Base-by-base conservation (phyloP, 2,888 invertebrate species). In the Elegia similella region DNA sequence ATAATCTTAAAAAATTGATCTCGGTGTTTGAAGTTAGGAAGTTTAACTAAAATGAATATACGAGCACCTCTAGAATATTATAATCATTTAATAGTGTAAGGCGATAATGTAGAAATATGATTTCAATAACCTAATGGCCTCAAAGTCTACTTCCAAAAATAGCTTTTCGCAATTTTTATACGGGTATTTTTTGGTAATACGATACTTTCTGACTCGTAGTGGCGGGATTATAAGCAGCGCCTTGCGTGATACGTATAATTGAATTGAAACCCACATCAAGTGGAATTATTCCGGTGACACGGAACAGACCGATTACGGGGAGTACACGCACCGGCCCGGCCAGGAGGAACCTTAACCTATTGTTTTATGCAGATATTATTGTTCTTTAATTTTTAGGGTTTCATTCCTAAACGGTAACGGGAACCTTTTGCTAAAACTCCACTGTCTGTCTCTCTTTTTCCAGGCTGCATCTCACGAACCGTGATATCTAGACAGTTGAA, bases 191-290 rank as follows among this genome's bases (percentile, higher is more conserved):
- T 43, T 16, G 38, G 48, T 48, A 43, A 48, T 55, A 52, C 46
- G 44, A 47, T 58, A 56, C 54, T 59, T 60, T 62, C 59, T 58
- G 57, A 59, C 58, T 60, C 57, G 42, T 47, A 58, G 47, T 58
- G 52, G 58, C 46, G 58, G 61, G 59, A 60, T 60, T 62, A 56
- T 67, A 67, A 66, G 63, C 65, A 64, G 67, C 59, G 59, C 63
- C 66, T 82, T 69, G 82, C 81, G 80, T 82, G 81, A 76, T 75
- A 70, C 72, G 66, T 75, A 73, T 83, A 83, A 84, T 83, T 80
- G 77, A 81, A 83, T 85, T 77, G 76, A 78, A 79, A 76, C 75
- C 72, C 68, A 75, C 76, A 78, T 80, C 77, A 76, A 78, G 75
- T 78, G 72, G 70, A 76, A 79, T 78, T 81, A 78, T 75, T 76